Conservation (phyloP, 2,888 invertebrate species). For the Tortrix viridana region DNA sequence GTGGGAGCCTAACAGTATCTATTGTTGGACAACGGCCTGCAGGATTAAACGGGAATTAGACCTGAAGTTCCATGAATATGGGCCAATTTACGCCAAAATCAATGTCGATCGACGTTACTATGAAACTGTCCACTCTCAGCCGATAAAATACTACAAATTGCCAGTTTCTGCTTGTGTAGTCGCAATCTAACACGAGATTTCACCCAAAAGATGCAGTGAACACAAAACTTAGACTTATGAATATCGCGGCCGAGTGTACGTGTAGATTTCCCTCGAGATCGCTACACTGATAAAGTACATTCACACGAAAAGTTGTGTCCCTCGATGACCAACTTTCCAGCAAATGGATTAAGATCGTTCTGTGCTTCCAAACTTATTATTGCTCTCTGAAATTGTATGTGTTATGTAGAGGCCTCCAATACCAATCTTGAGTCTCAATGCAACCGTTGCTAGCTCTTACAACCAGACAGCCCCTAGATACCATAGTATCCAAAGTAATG, state of each 20-base stretch:
- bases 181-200: background rate
- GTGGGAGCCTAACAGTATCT: no score
- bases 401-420: slow-evolving; percentile 10
- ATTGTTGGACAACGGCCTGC: no score
- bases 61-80: no score
- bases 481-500: no score
- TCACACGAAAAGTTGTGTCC: slow-evolving; percentile 38
- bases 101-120: no score
- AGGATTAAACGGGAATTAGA: no score
- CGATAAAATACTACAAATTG: background rate
- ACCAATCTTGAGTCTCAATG: background rate
- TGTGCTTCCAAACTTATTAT: slow-evolving; percentile 31
- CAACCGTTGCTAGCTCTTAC: background rate
- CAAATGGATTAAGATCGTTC: slow-evolving; percentile 39
- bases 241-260: slow-evolving; percentile 34
- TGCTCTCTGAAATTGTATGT: slow-evolving; percentile 29
- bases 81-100: no score
- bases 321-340: slow-evolving; percentile 35
- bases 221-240: slow-evolving; percentile 32
- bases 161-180: slow-evolving; percentile 3
- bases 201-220: slow-evolving; percentile 15
- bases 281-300: slow-evolving; percentile 37
- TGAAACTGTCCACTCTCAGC: no score
- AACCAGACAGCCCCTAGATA: no score
- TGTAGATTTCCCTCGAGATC: slow-evolving; percentile 37